Conservation (phyloP, 2,113 vertebrate species). For the Sigmodon hispidus region DNA sequence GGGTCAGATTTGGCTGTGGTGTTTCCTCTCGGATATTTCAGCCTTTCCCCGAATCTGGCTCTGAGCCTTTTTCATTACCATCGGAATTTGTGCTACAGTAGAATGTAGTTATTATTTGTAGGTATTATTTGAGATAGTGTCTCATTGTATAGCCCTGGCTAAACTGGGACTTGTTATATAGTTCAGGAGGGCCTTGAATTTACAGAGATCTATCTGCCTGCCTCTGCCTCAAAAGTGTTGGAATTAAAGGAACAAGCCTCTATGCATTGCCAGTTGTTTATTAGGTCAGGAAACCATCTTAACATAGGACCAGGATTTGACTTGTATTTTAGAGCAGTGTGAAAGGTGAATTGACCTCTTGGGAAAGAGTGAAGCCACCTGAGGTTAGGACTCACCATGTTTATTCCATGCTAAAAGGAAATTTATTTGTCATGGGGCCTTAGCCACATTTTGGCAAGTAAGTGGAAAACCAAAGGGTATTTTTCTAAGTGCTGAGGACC, state of each 20-base stretch:
- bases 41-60: too few relatives aligned
- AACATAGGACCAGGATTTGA: neutral
- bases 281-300: neutral
- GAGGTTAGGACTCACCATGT: conserved; percentile 3
- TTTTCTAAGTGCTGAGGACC: neutral
- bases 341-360: neutral
- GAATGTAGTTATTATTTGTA: neutral
- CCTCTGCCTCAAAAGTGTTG: neutral
- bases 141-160: neutral
- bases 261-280: neutral
- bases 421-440: neutral
- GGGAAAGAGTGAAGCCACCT: neutral
- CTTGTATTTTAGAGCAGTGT: neutral
- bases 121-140: neutral
- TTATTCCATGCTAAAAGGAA: neutral
- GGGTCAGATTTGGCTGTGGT: too few relatives aligned
- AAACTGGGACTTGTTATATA: neutral
- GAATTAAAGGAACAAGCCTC: neutral
- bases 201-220: neutral
- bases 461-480: neutral
- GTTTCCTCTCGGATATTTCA: too few relatives aligned
- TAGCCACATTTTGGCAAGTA: conserved; percentile 2
- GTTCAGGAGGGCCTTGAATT: neutral
- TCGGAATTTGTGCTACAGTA: too few relatives aligned
- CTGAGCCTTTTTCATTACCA: too few relatives aligned